Conservation (phyloP, 2,888 invertebrate species). For the Adelognathus sp. region DNA sequence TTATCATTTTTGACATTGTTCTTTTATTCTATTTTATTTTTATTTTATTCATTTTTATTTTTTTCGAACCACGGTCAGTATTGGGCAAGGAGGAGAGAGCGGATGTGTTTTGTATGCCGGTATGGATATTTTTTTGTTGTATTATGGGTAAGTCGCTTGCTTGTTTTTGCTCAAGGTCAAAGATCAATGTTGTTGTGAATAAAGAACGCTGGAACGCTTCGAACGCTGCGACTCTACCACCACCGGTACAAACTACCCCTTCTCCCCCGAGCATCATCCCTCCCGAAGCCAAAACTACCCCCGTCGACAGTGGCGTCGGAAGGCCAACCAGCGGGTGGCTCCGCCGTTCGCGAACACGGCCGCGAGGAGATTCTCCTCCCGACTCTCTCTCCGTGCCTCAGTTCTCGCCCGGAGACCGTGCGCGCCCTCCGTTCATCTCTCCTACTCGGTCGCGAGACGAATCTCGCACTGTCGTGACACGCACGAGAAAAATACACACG, state of each 20-base stretch:
- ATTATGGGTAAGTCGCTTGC: too few species aligned
- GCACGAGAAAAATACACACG: neutral
- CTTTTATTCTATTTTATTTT: neutral
- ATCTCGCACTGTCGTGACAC: neutral
- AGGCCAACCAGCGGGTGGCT: constrained; percentile 59
- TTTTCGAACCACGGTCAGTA: too few species aligned
- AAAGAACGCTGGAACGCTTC: constrained; percentile 36
- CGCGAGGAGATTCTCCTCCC: constrained; percentile 53
- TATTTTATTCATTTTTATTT: too few species aligned
- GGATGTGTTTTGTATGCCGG: too few species aligned
- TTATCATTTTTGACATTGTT: too few species aligned
- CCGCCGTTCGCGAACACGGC: constrained; percentile 56
- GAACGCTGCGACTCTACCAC: neutral
- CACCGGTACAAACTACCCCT: constrained; percentile 42
- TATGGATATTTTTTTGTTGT: too few species aligned
- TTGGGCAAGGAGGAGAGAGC: too few species aligned
- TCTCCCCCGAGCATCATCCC: constrained; percentile 48
- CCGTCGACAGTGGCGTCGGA: constrained; percentile 43
- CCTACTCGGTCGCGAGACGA: neutral
- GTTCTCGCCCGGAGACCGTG: constrained; percentile 77
- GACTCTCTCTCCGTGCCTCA: constrained; percentile 63
- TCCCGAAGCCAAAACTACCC: constrained; percentile 36
- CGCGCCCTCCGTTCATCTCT: constrained; percentile 58
- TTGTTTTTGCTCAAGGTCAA: neutral
- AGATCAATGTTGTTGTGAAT: too few species aligned